phyloP scores from a whole-genome alignment of 2,797 vertebrate species.

The Buceros bicornis region DNA sequence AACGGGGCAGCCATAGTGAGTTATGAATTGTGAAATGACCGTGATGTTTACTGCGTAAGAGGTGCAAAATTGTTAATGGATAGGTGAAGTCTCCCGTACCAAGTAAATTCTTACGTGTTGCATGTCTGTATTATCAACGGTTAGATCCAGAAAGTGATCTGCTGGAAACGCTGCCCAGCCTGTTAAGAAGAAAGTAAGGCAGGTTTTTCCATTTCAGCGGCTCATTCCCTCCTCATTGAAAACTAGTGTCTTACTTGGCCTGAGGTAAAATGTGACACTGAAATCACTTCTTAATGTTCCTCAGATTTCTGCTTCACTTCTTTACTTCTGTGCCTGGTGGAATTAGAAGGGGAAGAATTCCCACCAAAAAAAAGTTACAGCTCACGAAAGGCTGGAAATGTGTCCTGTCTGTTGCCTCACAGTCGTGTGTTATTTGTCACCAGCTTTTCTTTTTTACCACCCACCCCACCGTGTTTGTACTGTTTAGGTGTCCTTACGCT shows the following conservation, averaged over 20 bases:
- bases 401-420: neutral
- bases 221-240: neutral
- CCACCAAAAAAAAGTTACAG: neutral
- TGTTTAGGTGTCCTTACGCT: neutral
- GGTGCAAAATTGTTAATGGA: slow-evolving; percentile 54
- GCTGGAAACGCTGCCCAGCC: neutral
- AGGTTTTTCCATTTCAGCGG: neutral
- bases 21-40: slow-evolving; percentile 55
- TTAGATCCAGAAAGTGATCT: neutral
- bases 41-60: neutral
- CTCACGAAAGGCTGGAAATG: neutral
- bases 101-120: neutral
- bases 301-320: neutral
- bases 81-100: neutral
- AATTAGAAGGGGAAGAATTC: neutral
- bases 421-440: neutral
- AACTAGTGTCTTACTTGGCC: neutral
- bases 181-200: neutral
- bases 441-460: neutral
- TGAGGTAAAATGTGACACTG: neutral
- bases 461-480: neutral
- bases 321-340: neutral
- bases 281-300: neutral
- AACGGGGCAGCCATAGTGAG: neutral
- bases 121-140: neutral